phyloP scores from a whole-genome alignment of 2,113 vertebrate genomes.

The Pleuronectes platessa region DNA sequence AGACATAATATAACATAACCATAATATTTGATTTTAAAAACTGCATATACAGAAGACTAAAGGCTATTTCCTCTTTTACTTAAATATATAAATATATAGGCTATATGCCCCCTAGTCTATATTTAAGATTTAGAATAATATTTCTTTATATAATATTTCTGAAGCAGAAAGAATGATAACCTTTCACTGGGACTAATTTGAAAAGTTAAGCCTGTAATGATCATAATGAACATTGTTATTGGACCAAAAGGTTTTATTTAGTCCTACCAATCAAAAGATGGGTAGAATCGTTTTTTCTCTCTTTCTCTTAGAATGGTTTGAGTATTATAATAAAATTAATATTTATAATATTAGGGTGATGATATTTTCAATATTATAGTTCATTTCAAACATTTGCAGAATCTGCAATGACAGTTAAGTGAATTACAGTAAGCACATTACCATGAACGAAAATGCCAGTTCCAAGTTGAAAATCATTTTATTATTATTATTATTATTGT shows the following conservation, averaged over 20 bases:
- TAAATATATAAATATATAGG: not conserved
- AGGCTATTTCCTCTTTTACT: not conserved
- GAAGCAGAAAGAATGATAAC: too few relatives aligned
- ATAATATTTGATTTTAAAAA: too few relatives aligned
- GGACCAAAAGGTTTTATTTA: too few relatives aligned
- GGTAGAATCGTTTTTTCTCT: not conserved
- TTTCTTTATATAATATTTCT: too few relatives aligned
- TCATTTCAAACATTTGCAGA: not conserved
- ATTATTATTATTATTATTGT: conserved; percentile 66
- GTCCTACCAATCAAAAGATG: too few relatives aligned
- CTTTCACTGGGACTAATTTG: too few relatives aligned
- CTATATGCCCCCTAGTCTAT: not conserved
- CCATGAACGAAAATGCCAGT: not conserved
- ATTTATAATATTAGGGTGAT: not conserved
- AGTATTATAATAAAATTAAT: not conserved
- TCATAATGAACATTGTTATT: too few relatives aligned
- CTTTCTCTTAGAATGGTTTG: not conserved
- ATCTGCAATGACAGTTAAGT: not conserved
- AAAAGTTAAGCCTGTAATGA: too few relatives aligned
- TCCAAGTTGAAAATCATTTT: conserved; percentile 69
- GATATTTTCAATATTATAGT: too few relatives aligned
- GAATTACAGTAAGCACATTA: not conserved
- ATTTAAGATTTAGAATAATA: too few relatives aligned
- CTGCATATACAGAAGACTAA: not conserved
- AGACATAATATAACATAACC: too few relatives aligned